Conservation (phyloP, 1,140 invertebrate species). For the Drosophila athabasca region DNA sequence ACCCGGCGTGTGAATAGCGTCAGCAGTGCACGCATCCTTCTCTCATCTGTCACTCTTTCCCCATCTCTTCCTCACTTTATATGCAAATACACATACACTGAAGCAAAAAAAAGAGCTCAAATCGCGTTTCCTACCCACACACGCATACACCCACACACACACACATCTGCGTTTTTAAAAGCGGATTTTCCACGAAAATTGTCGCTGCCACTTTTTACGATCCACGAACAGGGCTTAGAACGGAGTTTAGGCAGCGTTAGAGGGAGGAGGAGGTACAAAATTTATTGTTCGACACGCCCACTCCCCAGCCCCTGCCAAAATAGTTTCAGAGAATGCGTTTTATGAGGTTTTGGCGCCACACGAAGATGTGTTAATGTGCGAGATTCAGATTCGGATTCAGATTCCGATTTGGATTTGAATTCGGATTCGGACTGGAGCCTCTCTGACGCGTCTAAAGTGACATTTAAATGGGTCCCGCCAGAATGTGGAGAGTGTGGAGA, state of each 20-base stretch:
- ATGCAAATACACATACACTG: constrained; percentile 72
- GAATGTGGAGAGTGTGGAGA: constrained; percentile 52
- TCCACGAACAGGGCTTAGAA: constrained; percentile 17
- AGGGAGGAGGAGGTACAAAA: constrained; percentile 25
- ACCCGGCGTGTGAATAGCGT: constrained; percentile 64
- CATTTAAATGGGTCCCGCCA: constrained; percentile 43
- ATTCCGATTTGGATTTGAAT: constrained; percentile 34
- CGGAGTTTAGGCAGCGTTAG: background rate
- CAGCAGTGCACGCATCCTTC: constrained; percentile 37
- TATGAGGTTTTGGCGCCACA: constrained; percentile 33
- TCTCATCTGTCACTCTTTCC: constrained; percentile 3
- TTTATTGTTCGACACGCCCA: constrained; percentile 69
- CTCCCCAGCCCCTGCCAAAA: constrained; percentile 51
- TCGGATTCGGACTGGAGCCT: background rate
- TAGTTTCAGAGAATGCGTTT: constrained; percentile 79
- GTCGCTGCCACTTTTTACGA: constrained; percentile 61
- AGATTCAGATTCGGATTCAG: constrained; percentile 62
- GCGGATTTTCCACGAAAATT: constrained; percentile 68
- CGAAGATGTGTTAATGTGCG: constrained; percentile 76
- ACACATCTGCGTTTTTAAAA: constrained; percentile 64
- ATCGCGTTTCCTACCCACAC: constrained; percentile 10
- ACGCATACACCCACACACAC: constrained; percentile 3
- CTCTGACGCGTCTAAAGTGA: constrained; percentile 33
- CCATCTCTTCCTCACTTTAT: constrained; percentile 26
- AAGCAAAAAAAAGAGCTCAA: constrained; percentile 36